Evolutionary conservation across 2,888 invertebrate species (phyloP), one percentile per base, ranked within the genome.

Genomic region (Diadegma fenestrale): DNA sequence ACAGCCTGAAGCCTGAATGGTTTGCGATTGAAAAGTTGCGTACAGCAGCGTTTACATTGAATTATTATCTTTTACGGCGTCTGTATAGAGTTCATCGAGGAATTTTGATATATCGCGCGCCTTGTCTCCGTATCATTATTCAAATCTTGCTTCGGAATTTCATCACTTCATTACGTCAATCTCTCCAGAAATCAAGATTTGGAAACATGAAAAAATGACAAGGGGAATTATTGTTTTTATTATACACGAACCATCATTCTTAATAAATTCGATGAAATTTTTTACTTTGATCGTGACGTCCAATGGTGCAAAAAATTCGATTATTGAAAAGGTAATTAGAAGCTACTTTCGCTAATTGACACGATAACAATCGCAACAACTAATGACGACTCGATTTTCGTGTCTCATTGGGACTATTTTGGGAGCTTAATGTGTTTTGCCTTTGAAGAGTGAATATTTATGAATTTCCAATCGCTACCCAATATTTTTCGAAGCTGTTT

Each of bases 1-100:
- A 66, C 22, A 66, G 66, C 12, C 41, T 41, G 37, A 22, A 66
- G 41, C 41, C 22, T 66, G 66, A 66, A 41, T 66, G 37, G 66
- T 66, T 19, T 2, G 19, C 14, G 5, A 41, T 66, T 22, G 66
- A 41, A 41, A 41, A 66, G 19, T 66, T 22, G 5, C 41, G 30
- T 30, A 41, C 41, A 22, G 41, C 37, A 12, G 14, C 26, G 66
- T 22, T 66, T 41, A 41, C 66, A 41, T 22, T 41, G 37, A 66
- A 41, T 66, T 22, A 12, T 66, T 66, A 63, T 63, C 30, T 37
- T 37, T 63, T n/a, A 8, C n/a, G 17, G 19, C 14, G 22, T 1
- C 5, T 22, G 43, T 43, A n/a, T n/a, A 68, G 45, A 45, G 10
- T 69, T 69, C 17, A 10, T 45, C 5, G 26, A 43, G 30, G 48